Percentiles rank a stretch among this genome's conserved stretches.
phyloP scores from a whole-genome alignment of 37 sponge, comb jelly and placozoan genomes.

The Beroe forskalii region DNA sequence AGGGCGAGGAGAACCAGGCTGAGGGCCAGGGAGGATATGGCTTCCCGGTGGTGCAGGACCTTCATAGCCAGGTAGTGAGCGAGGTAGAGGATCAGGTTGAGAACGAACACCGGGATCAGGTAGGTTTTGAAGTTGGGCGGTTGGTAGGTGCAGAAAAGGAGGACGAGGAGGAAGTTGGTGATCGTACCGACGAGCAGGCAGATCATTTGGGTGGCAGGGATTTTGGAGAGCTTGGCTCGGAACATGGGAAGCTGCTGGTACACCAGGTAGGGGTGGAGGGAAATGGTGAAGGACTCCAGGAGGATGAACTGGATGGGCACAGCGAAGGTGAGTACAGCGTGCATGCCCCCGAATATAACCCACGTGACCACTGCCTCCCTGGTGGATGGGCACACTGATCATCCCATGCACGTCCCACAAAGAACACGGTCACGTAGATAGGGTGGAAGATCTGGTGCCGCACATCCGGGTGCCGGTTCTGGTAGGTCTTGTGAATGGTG shows the following conservation, averaged over 20 bases:
- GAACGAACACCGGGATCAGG: neutral
- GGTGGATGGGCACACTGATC: constrained; percentile 9
- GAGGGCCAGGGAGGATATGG: neutral
- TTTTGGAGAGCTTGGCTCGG: neutral
- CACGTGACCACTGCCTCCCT: constrained; percentile 33
- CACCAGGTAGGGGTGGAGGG: neutral
- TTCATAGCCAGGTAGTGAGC: constrained; percentile 10
- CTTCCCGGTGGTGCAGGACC: neutral
- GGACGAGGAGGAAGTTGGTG: neutral
- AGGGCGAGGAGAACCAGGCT: neutral
- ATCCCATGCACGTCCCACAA: constrained; percentile 41
- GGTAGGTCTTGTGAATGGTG: constrained; percentile 31
- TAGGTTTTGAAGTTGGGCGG: constrained; percentile 46
- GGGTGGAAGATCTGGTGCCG: constrained; percentile 33
- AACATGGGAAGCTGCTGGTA: constrained; percentile 24
- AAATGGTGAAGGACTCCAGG: neutral
- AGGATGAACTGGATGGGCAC: constrained; percentile 36
- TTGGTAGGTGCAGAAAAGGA: neutral
- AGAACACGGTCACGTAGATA: constrained; percentile 42
- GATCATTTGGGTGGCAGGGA: neutral
- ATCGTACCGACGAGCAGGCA: neutral
- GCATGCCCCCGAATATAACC: constrained; percentile 3
- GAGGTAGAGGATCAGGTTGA: constrained; percentile 48
- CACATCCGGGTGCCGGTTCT: constrained; percentile 61
- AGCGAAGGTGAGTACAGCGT: neutral